A percentile compares a stretch with the other conserved stretches of the same genome.
These are phyloP conservation scores for Tapirus terrestris DNA, from an alignment of 2,113 vertebrate genomes.

Conservation along the genomic window DNA sequence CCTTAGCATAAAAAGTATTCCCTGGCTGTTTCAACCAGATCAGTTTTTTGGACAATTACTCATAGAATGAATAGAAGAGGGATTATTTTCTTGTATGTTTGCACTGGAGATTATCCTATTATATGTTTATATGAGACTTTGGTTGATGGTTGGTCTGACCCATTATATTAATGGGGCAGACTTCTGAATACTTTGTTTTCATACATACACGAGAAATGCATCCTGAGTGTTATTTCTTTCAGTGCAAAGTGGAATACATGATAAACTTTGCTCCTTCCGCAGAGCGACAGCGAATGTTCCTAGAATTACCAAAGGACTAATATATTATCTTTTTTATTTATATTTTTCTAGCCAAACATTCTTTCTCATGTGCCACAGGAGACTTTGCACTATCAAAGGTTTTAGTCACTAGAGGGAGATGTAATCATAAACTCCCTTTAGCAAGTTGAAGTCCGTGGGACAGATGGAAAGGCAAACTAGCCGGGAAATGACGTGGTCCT, in stretches of 20 bases:
- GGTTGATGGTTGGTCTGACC: neutral
- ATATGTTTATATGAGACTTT: neutral
- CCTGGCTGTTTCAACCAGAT: neutral
- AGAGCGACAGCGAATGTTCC: neutral
- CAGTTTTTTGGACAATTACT: neutral
- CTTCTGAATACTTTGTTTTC: neutral
- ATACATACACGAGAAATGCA: neutral
- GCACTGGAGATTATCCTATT: neutral
- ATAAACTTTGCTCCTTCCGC: neutral
- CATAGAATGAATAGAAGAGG: neutral
- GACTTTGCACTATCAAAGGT: neutral
- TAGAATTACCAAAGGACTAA: neutral
- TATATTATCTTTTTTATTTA: neutral
- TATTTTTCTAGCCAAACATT: neutral
- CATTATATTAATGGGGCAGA: neutral
- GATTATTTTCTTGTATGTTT: neutral
- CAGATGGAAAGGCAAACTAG: constrained; percentile 16
- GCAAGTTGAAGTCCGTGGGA: neutral
- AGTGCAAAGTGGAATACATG: neutral
- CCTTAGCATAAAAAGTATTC: neutral
- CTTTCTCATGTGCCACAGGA: neutral
- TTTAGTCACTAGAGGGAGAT: constrained; percentile 74
- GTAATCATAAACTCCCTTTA: constrained; percentile 50
- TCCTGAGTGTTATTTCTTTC: neutral
- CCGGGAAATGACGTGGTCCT: constrained; percentile 24